Conservation (phyloP, 2,888 invertebrate species). For the Lasioglossum calceatum region DNA sequence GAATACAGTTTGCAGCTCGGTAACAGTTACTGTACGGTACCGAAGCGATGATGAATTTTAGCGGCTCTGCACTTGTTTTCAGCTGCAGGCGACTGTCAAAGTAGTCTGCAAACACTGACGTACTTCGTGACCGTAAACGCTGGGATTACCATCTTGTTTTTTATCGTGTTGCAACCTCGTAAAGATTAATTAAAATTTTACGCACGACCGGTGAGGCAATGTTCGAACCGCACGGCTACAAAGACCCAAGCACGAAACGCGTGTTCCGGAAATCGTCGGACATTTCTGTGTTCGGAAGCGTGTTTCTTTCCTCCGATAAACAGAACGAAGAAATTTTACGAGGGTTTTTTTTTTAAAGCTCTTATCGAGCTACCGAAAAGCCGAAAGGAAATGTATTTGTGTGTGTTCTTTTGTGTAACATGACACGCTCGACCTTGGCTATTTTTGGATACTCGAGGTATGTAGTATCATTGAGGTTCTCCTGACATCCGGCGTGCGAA, state of each 20-base stretch:
- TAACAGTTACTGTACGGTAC: neutral
- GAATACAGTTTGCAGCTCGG: neutral
- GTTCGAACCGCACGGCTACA: neutral
- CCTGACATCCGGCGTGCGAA: conserved; percentile 24
- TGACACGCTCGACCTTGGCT: conserved; percentile 42
- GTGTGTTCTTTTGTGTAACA: conserved; percentile 26
- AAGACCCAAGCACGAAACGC: neutral
- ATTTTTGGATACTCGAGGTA: conserved; percentile 55
- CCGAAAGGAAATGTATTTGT: conserved; percentile 7
- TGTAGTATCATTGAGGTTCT: conserved; percentile 4
- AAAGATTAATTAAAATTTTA: conserved; percentile 33
- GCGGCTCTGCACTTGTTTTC: neutral
- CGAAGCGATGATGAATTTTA: neutral
- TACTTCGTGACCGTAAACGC: neutral
- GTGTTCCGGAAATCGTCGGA: conserved; percentile 7
- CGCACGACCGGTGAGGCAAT: conserved; percentile 15
- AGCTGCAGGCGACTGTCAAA: neutral
- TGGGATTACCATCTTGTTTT: neutral
- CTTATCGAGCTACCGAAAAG: conserved; percentile 29
- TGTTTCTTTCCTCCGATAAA: conserved; percentile 4
- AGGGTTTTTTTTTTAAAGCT: neutral
- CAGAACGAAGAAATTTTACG: neutral
- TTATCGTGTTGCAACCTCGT: conserved; percentile 8
- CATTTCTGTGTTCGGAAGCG: neutral
- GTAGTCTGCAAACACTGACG: neutral